phyloP scores from a whole-genome alignment of 2,888 invertebrate species.

The Nebria salina region DNA sequence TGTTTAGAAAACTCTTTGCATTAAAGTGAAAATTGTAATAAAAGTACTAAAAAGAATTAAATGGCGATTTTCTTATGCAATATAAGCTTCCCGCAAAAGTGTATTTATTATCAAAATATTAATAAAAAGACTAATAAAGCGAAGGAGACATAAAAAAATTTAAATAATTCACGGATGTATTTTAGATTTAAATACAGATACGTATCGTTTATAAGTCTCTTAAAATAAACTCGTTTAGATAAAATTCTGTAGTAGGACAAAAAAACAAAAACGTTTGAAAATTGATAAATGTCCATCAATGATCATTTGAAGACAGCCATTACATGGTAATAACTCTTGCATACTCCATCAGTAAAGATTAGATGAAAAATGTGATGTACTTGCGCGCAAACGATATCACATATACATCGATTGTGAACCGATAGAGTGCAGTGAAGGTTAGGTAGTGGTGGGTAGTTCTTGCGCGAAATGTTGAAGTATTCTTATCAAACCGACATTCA shows the following conservation, averaged over 20 bases:
- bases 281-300: neutral
- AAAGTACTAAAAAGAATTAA: no score
- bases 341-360: neutral
- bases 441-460: neutral
- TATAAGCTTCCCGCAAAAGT: no score
- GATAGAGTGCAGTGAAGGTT: neutral
- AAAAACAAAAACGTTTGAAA: neutral
- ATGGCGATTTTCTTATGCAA: no score
- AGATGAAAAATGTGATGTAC: neutral
- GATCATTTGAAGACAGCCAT: neutral
- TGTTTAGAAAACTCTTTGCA: no score
- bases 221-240: no score
- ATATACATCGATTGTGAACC: neutral
- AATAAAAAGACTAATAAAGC: no score
- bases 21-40: no score
- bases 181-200: no score
- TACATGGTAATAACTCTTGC: neutral
- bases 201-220: no score
- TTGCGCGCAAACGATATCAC: neutral
- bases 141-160: no score
- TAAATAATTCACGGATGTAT: no score
- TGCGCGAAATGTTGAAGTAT: conserved; percentile 1
- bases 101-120: no score
- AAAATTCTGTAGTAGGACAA: neutral
- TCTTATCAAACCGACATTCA: conserved; percentile 26